A percentile compares a stretch with the other conserved stretches of the same genome.
These are phyloP conservation scores for Geotrypetes seraphini DNA, from an alignment of 2,797 vertebrate species.

Conservation along the genomic window DNA sequence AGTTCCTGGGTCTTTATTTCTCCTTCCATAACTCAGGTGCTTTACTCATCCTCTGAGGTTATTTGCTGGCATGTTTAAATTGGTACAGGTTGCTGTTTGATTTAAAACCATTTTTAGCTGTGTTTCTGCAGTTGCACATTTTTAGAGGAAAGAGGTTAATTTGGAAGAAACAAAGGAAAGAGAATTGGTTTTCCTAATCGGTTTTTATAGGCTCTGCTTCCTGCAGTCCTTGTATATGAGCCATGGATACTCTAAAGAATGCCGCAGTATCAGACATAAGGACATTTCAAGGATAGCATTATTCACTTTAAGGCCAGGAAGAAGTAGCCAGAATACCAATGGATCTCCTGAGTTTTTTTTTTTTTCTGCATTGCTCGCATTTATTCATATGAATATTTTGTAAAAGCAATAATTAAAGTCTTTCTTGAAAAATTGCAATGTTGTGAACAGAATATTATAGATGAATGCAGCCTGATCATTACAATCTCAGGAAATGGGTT, in stretches of 20 bases:
- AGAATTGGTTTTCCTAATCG: slow-evolving; percentile 5
- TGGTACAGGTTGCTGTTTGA: too few relatives aligned
- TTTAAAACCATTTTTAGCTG: not conserved
- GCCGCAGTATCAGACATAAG: not conserved
- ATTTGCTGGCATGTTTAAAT: too few relatives aligned
- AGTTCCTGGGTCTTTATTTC: too few relatives aligned
- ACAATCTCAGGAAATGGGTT: too few relatives aligned
- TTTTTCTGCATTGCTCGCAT: not conserved
- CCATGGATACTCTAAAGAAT: not conserved
- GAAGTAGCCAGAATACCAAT: slow-evolving; percentile 3
- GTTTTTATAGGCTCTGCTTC: not conserved
- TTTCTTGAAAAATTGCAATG: too few relatives aligned
- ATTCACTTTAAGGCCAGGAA: not conserved
- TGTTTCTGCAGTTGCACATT: fast-evolving
- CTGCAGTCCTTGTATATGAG: not conserved
- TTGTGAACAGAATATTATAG: too few relatives aligned
- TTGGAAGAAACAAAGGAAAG: slow-evolving; percentile 3
- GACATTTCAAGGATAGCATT: slow-evolving; percentile 14
- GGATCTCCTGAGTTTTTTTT: not conserved
- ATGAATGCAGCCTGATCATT: too few relatives aligned
- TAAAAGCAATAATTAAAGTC: too few relatives aligned
- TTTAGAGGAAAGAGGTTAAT: not conserved
- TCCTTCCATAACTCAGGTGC: too few relatives aligned
- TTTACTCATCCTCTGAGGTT: too few relatives aligned
- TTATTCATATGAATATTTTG: not conserved